Evolutionary conservation across 2,888 invertebrate species (phyloP).

Genomic region (Eudemis profundana): DNA sequence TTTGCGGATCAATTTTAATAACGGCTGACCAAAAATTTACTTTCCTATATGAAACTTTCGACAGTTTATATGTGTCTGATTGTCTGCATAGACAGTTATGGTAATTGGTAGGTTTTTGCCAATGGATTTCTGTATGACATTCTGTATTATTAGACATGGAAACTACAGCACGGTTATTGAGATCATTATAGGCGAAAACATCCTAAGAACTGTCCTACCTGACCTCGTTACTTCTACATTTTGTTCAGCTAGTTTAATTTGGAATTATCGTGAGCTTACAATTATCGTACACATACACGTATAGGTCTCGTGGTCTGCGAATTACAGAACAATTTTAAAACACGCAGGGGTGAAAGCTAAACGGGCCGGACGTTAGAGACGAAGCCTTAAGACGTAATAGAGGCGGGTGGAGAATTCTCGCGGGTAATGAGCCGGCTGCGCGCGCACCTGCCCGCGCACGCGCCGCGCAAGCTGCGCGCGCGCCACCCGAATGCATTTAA

Average conservation of each 20-base stretch:
- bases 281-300: slow-evolving; percentile 13
- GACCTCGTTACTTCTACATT: background rate
- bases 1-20: too few relatives aligned
- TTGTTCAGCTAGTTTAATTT: background rate
- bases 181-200: too few relatives aligned
- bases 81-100: too few relatives aligned
- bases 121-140: too few relatives aligned
- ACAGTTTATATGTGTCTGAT: too few relatives aligned
- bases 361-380: slow-evolving; percentile 45
- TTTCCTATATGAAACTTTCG: too few relatives aligned
- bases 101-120: too few relatives aligned
- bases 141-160: too few relatives aligned
- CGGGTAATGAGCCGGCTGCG: slow-evolving; percentile 74
- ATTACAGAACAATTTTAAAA: slow-evolving; percentile 10
- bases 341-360: slow-evolving; percentile 37
- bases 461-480: slow-evolving; percentile 56
- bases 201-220: too few relatives aligned
- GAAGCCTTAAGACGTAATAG: slow-evolving; percentile 68
- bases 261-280: slow-evolving; percentile 7
- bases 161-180: too few relatives aligned
- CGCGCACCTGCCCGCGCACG: slow-evolving; percentile 74
- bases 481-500: slow-evolving; percentile 50
- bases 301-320: slow-evolving; percentile 12
- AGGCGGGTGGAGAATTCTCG: slow-evolving; percentile 68
- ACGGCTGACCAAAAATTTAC: too few relatives aligned